These are phyloP conservation scores for Pandemis cinnamomeana DNA, from an alignment of 2,888 invertebrate species.

Conservation along the genomic window DNA sequence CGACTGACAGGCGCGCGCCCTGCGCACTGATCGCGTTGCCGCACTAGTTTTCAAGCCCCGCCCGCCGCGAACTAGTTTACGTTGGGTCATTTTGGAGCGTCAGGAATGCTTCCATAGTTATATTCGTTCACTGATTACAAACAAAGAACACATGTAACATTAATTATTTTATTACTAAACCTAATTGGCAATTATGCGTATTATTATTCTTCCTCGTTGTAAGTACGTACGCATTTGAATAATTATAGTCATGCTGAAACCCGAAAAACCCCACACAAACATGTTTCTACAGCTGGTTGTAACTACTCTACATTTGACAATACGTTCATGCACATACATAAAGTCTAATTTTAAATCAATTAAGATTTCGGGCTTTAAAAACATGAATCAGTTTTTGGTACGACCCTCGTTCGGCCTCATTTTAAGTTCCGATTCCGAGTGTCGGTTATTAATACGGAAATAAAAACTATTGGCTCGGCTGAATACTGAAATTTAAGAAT, in stretches of 20 bases:
- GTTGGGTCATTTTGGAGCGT: no score
- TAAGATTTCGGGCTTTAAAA: neutral
- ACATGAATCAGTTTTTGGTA: neutral
- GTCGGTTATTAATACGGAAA: neutral
- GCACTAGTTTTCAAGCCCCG: no score
- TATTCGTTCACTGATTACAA: no score
- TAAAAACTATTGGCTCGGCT: neutral
- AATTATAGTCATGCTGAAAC: neutral
- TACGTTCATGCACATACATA: neutral
- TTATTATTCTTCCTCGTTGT: conserved; percentile 20
- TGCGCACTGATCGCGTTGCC: no score
- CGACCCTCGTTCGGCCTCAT: neutral
- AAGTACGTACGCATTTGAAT: neutral
- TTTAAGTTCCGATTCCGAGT: neutral
- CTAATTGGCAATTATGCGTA: neutral
- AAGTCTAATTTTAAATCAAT: neutral
- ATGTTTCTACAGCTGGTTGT: neutral
- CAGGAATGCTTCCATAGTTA: no score
- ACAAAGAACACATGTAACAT: neutral
- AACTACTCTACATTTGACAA: neutral
- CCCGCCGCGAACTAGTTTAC: no score
- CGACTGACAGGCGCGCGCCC: no score
- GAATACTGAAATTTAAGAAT: neutral
- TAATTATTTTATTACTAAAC: neutral
- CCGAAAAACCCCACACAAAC: neutral